Evolutionary conservation across 2,113 vertebrate genomes (phyloP).

Genomic region (Vicugna pacos): DNA sequence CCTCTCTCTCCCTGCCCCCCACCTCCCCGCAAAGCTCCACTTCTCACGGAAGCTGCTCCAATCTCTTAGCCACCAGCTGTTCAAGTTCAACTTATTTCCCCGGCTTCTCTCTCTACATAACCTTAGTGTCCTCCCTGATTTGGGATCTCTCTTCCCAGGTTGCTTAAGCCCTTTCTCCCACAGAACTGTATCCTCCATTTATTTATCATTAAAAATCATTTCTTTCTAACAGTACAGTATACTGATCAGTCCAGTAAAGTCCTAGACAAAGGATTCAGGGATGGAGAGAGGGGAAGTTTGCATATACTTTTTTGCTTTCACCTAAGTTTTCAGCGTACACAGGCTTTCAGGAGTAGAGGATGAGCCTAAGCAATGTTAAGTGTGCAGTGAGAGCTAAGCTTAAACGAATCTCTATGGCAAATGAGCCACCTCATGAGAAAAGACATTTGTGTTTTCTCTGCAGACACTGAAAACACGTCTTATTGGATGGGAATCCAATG

Average conservation of each 20-base stretch:
- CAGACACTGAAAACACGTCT: not conserved
- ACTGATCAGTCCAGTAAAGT: not conserved
- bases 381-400: not conserved
- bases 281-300: not conserved
- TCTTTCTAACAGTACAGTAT: not conserved
- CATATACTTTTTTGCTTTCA: not conserved
- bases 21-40: too few relatives aligned
- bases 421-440: not conserved
- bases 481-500: constrained; percentile 45
- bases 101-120: not conserved
- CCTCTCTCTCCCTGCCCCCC: too few relatives aligned
- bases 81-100: not conserved
- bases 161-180: not conserved
- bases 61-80: not conserved
- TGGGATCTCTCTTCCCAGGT: not conserved
- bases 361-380: not conserved
- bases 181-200: not conserved
- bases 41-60: not conserved
- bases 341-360: not conserved
- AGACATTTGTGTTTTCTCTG: constrained; percentile 45
- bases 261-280: not conserved
- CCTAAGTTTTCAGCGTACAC: constrained; percentile 14
- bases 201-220: constrained; percentile 3
- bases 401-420: constrained; percentile 2
- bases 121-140: not conserved